Percentiles rank a stretch among this genome's conserved stretches.
phyloP scores from a whole-genome alignment of 2,888 invertebrate species.

The Zhuqinia jingwanae region DNA sequence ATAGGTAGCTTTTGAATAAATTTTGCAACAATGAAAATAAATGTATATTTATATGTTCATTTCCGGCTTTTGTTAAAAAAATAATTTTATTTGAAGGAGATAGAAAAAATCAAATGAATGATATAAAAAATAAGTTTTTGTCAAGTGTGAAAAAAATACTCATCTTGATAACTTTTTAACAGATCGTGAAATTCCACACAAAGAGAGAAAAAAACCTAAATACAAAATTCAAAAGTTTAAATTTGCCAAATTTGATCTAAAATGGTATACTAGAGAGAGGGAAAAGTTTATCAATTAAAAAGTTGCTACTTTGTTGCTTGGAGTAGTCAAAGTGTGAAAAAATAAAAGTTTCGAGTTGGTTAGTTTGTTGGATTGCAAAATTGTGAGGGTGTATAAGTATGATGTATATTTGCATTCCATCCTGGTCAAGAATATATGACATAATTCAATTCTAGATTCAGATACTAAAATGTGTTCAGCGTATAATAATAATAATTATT shows the following conservation, averaged over 20 bases:
- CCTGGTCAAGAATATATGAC: slow-evolving; percentile 9
- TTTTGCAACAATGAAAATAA: background rate
- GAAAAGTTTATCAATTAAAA: slow-evolving; percentile 44
- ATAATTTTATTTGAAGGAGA: too few species aligned
- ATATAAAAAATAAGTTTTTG: too few species aligned
- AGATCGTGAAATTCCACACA: too few species aligned
- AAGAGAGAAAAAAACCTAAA: too few species aligned
- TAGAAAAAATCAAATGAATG: too few species aligned
- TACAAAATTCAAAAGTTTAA: too few species aligned
- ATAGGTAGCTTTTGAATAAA: background rate
- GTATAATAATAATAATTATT: too few species aligned
- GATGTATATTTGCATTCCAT: background rate
- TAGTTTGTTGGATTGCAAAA: background rate
- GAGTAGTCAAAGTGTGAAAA: background rate
- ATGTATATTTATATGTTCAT: background rate
- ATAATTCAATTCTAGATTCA: too few species aligned
- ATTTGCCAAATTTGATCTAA: background rate
- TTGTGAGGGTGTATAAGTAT: background rate
- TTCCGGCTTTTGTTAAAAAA: too few species aligned
- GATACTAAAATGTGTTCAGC: too few species aligned
- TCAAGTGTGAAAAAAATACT: too few species aligned
- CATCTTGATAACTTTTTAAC: background rate
- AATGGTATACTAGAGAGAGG: background rate
- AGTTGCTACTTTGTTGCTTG: background rate
- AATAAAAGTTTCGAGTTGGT: slow-evolving; percentile 7